Conservation (phyloP, 1,140 invertebrate genomes). For the Mylabris phalerata region DNA sequence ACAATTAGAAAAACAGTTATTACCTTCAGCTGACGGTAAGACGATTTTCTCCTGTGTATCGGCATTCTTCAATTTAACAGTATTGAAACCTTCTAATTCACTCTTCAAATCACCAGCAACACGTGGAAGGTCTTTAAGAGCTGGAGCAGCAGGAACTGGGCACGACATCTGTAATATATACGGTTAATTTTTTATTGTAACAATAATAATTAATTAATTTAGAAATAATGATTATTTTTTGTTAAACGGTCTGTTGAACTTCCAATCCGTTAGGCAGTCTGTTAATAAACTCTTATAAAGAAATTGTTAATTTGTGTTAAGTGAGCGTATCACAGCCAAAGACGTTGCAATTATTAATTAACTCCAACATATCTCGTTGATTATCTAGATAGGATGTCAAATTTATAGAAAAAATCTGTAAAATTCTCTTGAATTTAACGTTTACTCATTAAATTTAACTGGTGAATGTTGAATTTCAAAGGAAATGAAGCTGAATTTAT, state of each 20-base stretch:
- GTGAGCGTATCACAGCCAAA: conserved; percentile 1
- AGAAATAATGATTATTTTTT: no score
- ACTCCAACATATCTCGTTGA: no score
- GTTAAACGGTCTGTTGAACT: conserved; percentile 6
- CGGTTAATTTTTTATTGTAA: no score
- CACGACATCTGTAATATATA: conserved; percentile 35
- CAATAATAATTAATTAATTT: no score
- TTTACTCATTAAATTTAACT: no score
- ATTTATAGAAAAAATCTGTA: no score
- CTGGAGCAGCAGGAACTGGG: conserved; percentile 41
- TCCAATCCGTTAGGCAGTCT: conserved; percentile 5
- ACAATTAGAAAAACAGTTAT: conserved; percentile 13
- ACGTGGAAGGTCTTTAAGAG: conserved; percentile 82
- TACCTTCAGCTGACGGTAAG: conserved; percentile 83
- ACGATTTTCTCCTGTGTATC: conserved; percentile 81
- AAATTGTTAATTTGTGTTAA: conserved; percentile 15
- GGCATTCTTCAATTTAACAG: conserved; percentile 73
- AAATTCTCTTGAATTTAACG: no score
- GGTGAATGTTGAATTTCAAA: no score
- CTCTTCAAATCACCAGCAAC: conserved; percentile 80
- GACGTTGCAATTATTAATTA: no score
- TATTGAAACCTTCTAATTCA: conserved; percentile 80
- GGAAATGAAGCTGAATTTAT: no score
- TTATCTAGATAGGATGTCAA: no score
- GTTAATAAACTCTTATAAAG: conserved; percentile 7